Conservation (phyloP, 1,140 invertebrate species). For the Bradynema listronoti region DNA sequence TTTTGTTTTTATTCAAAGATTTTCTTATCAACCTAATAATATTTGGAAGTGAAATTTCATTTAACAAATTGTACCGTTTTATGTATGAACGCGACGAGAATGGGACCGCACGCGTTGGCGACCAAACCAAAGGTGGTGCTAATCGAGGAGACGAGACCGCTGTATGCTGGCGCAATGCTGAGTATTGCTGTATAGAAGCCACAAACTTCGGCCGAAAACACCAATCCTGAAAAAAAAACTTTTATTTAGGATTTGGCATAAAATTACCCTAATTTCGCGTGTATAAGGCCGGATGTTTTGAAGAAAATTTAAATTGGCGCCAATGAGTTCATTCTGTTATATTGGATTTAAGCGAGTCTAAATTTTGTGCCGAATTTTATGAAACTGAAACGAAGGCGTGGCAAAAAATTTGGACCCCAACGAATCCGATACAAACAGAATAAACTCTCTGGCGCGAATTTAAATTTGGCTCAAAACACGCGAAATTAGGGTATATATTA, state of each 20-base stretch:
- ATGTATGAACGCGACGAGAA: neutral
- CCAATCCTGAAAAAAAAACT: conserved; percentile 22
- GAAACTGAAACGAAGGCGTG: no score
- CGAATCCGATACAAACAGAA: no score
- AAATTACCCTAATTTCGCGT: no score
- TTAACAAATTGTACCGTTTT: neutral
- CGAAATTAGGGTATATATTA: neutral
- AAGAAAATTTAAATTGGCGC: no score
- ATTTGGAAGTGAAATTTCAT: neutral
- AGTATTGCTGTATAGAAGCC: conserved; percentile 20
- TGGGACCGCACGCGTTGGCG: conserved; percentile 5
- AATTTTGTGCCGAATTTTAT: no score
- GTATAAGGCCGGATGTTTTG: no score
- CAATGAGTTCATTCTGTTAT: no score
- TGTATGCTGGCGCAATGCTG: conserved; percentile 18
- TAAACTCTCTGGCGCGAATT: no score
- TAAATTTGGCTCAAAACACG: no score
- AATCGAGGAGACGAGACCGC: conserved; percentile 6
- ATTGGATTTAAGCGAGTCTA: no score
- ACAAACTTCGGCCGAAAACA: neutral
- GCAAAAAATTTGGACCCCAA: no score
- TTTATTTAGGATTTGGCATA: no score
- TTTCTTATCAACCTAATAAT: neutral
- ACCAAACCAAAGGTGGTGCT: conserved; percentile 5
- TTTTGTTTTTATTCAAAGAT: neutral